These are phyloP conservation scores for Diplosoma virens DNA, from an alignment of 23 tunicate genomes.

Conservation along the genomic window DNA sequence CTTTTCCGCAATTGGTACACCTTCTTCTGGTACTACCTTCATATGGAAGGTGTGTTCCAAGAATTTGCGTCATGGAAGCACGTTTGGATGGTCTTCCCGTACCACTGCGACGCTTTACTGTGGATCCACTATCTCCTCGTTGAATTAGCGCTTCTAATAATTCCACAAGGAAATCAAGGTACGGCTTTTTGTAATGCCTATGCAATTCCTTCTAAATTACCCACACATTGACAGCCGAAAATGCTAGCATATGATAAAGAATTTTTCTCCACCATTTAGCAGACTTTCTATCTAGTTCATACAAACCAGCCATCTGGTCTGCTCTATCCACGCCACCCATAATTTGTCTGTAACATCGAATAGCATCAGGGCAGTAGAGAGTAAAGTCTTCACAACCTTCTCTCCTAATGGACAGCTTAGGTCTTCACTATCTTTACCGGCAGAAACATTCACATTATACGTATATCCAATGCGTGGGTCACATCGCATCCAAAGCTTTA, in stretches of 20 bases:
- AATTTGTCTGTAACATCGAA: no score
- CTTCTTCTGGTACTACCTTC: conserved; percentile 21
- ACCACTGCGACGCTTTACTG: conserved; percentile 10
- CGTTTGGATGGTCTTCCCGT: conserved; percentile 28
- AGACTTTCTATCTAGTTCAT: no score
- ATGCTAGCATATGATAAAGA: no score
- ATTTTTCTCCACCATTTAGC: no score
- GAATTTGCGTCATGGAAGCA: conserved; percentile 24
- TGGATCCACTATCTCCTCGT: conserved; percentile 9
- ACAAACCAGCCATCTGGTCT: no score
- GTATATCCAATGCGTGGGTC: conserved; percentile 1
- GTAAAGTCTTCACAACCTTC: background rate
- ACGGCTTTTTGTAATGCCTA: conserved; percentile 14
- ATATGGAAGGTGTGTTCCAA: conserved; percentile 31
- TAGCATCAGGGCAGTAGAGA: background rate
- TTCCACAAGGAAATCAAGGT: conserved; percentile 14
- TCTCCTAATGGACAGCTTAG: background rate
- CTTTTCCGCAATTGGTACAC: background rate
- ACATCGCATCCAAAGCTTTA: conserved; percentile 20
- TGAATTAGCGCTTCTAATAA: conserved; percentile 23
- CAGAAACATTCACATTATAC: conserved; percentile 10
- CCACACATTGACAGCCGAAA: no score
- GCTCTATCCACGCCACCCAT: no score
- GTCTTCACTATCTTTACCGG: conserved; percentile 11
- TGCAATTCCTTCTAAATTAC: no score